Conservation (phyloP, 2,797 vertebrate species). For the Varecia variegata region DNA sequence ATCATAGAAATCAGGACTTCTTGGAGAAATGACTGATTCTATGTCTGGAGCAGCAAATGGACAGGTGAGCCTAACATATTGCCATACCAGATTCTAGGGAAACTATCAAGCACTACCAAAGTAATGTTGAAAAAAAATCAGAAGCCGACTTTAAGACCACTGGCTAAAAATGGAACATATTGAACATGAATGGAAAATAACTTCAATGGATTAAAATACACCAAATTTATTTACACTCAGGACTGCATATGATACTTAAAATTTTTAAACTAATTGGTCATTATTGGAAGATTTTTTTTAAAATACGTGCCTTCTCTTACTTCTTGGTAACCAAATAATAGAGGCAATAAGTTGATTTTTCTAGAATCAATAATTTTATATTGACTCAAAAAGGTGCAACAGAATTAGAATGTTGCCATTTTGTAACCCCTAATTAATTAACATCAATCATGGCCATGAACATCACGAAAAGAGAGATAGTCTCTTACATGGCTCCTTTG, state of each 20-base stretch:
- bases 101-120: background rate
- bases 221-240: background rate
- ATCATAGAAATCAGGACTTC: background rate
- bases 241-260: background rate
- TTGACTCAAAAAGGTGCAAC: background rate
- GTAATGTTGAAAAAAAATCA: background rate
- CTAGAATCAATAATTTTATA: background rate
- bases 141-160: background rate
- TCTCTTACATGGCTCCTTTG: background rate
- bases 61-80: background rate
- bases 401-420: background rate
- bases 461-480: background rate
- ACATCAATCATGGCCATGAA: background rate
- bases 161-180: background rate
- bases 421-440: background rate
- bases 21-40: background rate
- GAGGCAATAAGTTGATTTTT: background rate
- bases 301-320: background rate
- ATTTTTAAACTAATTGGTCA: background rate
- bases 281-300: background rate
- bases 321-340: background rate
- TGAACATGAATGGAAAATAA: background rate
- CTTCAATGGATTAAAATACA: background rate
- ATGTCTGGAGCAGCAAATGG: background rate
- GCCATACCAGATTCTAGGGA: background rate